phyloP scores from a whole-genome alignment of 1,140 invertebrate genomes.

The Tenebrio molitor region DNA sequence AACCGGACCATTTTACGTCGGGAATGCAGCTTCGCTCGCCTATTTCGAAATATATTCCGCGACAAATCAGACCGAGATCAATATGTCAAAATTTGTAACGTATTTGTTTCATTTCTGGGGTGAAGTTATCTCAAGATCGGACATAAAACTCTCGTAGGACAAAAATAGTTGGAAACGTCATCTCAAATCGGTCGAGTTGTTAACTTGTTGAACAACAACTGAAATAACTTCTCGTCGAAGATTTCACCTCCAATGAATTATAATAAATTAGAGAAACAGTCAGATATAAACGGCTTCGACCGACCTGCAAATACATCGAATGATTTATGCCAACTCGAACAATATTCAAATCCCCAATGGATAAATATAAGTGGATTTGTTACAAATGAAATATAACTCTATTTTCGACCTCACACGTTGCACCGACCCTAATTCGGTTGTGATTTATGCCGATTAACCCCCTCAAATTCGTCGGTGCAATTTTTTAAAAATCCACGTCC shows the following conservation, averaged over 20 bases:
- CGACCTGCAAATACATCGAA: background rate
- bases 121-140: no score
- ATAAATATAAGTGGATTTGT: slow-evolving; percentile 22
- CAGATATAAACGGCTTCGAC: slow-evolving; percentile 20
- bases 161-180: slow-evolving; percentile 14
- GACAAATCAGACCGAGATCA: no score
- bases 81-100: no score
- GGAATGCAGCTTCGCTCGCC: background rate
- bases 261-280: slow-evolving; percentile 30
- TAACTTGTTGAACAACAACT: slow-evolving; percentile 30
- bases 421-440: background rate
- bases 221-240: slow-evolving; percentile 18
- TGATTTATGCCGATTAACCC: no score
- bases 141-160: background rate
- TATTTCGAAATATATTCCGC: background rate
- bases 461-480: no score
- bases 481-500: no score
- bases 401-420: background rate
- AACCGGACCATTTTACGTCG: slow-evolving; percentile 11
- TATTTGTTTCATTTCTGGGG: no score
- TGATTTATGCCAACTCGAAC: background rate
- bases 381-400: background rate
- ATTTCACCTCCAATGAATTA: slow-evolving; percentile 24
- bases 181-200: slow-evolving; percentile 4
- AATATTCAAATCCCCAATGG: slow-evolving; percentile 13